Base-by-base conservation (phyloP, 2,113 vertebrate species). In the Catharus fuscescens region DNA sequence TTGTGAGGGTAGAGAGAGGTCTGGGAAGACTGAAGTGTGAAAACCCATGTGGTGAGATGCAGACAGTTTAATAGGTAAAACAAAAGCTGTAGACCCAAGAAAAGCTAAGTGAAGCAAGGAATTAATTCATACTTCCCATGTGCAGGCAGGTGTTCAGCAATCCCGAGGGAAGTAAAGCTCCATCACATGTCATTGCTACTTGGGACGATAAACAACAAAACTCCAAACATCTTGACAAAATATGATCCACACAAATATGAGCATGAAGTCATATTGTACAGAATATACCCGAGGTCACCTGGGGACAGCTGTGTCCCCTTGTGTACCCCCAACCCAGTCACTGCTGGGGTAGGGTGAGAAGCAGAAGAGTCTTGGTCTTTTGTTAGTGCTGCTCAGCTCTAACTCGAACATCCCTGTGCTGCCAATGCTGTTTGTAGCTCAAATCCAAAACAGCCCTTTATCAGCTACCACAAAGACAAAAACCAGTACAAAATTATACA, bases 331-430 rank as follows among this genome's bases (percentile, higher is more conserved):
- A 74, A 9, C 8, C 14, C 21, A 4, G 28, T 50, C 3, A 1
- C 47, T 42, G 12, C 10, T 13, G 5, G 18, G 11, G 5, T 2
- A 5, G 18, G 7, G 1, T 59, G 54, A 67, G 42, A 52, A 52
- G 47, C 14, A 25, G 18, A 71, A 77, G 40, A 25, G 8, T 23
- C 10, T n/a, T 15, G 28, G 19, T 18, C 9, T 5, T 78, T 6
- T 48, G 4, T 69, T 7, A 45, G 14, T 1, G 3, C n/a, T 48
- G 14, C 19, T 76, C 17, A 52, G 36, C 20, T 14, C 0, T n/a
- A 57, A 67, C 5, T 13, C 32, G 64, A 72, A 18, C 24, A 45
- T 20, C 12, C 7, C 6, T 44, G 7, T 54, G 10, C 28, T 79
- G 14, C 14, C 10, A 61, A 28, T 12, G 52, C 14, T n/a, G 16